phyloP scores from a whole-genome alignment of 2,113 vertebrate species.

The Rutilus rutilus region DNA sequence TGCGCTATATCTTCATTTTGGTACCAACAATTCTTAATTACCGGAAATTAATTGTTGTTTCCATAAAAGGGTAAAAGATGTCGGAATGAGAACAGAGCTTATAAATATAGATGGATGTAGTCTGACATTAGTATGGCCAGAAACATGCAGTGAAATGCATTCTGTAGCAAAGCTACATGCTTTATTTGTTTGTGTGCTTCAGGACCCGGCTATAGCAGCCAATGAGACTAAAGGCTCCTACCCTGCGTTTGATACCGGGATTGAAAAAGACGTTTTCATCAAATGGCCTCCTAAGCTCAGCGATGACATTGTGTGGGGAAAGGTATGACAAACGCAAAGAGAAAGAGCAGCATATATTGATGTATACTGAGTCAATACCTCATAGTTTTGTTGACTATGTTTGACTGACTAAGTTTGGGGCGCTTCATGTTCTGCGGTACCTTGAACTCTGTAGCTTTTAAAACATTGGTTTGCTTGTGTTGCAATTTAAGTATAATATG shows the following conservation, averaged over 20 bases:
- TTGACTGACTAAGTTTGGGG: too few species aligned
- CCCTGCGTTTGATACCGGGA: constrained; percentile 76
- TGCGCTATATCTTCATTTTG: constrained; percentile 92
- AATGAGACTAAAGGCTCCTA: constrained; percentile 84
- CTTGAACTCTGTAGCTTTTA: too few species aligned
- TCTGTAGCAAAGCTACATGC: neutral
- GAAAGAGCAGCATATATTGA: constrained; percentile 47
- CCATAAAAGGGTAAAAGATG: too few species aligned
- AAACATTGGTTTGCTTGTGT: neutral
- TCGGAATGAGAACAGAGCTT: neutral
- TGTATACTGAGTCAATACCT: neutral
- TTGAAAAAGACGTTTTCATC: constrained; percentile 80
- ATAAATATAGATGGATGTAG: neutral
- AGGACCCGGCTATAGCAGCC: constrained; percentile 94
- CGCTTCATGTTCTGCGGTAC: too few species aligned
- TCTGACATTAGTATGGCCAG: neutral
- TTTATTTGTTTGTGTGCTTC: constrained; percentile 50
- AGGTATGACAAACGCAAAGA: constrained; percentile 41
- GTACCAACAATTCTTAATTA: constrained; percentile 66
- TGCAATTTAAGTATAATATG: neutral
- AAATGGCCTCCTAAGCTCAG: constrained; percentile 75
- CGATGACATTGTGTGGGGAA: constrained; percentile 81
- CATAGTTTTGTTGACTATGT: neutral
- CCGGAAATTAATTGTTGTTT: neutral
- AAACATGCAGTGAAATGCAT: neutral